Percentiles rank a stretch among this genome's conserved stretches.
Evolutionary conservation across 2,888 invertebrate genomes (phyloP).

Genomic region (Rhopalosiphum nymphaeae): DNA sequence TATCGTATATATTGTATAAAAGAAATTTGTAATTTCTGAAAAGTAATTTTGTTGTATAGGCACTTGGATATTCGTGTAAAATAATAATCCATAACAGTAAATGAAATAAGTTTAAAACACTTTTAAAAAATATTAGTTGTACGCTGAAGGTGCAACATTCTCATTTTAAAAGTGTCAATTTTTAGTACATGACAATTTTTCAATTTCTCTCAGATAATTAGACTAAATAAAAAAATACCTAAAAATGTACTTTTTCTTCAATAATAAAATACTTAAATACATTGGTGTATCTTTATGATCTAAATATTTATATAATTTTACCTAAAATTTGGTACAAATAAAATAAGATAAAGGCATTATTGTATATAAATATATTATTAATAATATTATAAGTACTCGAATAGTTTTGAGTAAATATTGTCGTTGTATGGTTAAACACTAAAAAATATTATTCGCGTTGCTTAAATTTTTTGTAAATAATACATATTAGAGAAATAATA

Average conservation of each 20-base stretch:
- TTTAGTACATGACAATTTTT: slow-evolving; percentile 3
- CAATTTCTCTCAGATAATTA: neutral
- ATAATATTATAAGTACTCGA: neutral
- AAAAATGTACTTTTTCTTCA: neutral
- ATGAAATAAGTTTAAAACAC: neutral
- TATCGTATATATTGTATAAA: no score
- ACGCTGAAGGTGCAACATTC: neutral
- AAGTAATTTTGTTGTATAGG: neutral
- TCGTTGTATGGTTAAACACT: neutral
- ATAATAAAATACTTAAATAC: neutral
- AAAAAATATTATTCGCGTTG: neutral
- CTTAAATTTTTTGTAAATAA: neutral
- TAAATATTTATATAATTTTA: neutral
- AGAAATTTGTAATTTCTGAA: neutral
- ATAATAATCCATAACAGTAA: neutral
- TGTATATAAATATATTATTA: neutral
- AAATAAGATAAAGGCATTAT: neutral
- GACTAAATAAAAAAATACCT: neutral
- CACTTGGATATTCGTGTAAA: neutral
- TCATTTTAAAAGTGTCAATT: neutral
- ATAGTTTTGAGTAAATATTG: neutral
- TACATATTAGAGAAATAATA: neutral
- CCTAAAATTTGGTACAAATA: neutral
- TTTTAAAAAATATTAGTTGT: neutral
- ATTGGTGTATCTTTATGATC: neutral